Evolutionary conservation across 2,797 vertebrate genomes (phyloP).

Genomic region (Acridotheres tristis): DNA sequence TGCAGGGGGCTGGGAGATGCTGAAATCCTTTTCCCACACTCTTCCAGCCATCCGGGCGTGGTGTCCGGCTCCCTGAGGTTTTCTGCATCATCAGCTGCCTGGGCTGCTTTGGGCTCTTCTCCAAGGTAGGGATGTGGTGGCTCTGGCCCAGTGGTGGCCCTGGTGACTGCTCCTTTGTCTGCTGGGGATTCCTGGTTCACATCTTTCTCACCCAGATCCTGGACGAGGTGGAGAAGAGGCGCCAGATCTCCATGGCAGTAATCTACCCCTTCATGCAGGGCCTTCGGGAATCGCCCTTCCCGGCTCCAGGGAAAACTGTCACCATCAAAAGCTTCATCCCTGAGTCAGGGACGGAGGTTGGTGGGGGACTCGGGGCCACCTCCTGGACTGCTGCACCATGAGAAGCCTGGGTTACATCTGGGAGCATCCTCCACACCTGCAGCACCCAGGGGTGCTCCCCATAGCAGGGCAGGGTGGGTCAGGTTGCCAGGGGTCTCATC

Average conservation of each 20-base stretch:
- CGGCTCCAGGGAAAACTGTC: constrained; percentile 91
- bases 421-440: background rate
- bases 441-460: background rate
- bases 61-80: constrained; percentile 87
- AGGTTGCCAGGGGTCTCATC: background rate
- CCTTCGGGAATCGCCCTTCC: constrained; percentile 89
- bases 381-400: background rate
- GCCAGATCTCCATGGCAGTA: constrained; percentile 92
- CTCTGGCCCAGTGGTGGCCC: background rate
- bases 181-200: background rate
- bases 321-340: constrained; percentile 98
- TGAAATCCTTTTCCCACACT: background rate
- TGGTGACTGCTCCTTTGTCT: accelerated
- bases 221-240: constrained; percentile 94
- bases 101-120: constrained; percentile 94
- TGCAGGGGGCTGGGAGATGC: background rate
- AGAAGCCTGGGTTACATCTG: accelerated
- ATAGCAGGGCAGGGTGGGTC: background rate
- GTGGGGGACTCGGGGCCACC: background rate
- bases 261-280: constrained; percentile 99
- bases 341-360: constrained; percentile 91
- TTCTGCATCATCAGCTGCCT: constrained; percentile 95
- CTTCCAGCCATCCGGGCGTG: constrained; percentile 85
- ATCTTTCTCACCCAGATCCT: constrained; percentile 80
- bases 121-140: constrained; percentile 80